Conservation (phyloP, 2,113 vertebrate genomes). For the Myotis davidii region DNA sequence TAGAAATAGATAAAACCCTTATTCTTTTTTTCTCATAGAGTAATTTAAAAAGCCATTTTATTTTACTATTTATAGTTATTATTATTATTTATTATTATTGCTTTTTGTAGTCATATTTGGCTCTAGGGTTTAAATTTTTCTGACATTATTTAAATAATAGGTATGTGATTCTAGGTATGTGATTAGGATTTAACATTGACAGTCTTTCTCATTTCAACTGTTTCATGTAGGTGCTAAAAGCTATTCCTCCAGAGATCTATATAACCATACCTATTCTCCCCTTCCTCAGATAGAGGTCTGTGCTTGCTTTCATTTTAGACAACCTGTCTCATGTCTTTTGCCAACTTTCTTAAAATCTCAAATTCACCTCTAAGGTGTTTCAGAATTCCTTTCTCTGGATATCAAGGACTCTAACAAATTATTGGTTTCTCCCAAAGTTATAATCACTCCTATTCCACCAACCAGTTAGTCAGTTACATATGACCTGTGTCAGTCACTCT, state of each 20-base stretch:
- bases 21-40: constrained; percentile 4
- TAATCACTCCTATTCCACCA: neutral
- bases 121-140: neutral
- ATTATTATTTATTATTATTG: neutral
- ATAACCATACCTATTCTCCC: neutral
- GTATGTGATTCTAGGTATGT: neutral
- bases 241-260: neutral
- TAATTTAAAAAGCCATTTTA: neutral
- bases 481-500: neutral
- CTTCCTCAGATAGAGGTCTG: neutral
- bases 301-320: neutral
- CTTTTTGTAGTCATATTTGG: neutral
- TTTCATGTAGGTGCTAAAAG: neutral
- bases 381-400: neutral
- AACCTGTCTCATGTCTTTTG: neutral
- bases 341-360: neutral
- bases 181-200: neutral
- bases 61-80: neutral
- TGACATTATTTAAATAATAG: neutral
- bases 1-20: constrained; percentile 20
- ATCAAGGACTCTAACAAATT: neutral
- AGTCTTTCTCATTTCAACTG: neutral
- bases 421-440: neutral
- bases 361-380: neutral
- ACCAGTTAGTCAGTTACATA: neutral